Evolutionary conservation across 2,113 vertebrate species (phyloP), one percentile per base, ranked within the genome.

Genomic region (Circaetus cinerascens): DNA sequence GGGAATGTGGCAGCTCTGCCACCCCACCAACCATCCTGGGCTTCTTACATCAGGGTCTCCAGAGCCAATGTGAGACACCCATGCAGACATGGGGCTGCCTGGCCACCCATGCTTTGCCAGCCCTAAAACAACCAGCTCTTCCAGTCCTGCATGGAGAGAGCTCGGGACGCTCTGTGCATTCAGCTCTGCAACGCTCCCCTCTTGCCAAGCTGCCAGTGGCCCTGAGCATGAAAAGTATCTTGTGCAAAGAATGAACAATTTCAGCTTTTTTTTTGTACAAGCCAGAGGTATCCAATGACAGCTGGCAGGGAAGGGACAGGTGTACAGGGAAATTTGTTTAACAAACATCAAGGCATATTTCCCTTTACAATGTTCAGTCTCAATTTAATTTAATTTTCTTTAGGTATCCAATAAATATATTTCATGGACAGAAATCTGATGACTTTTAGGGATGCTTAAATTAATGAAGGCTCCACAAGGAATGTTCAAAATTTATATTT

Each of bases 141-240:
- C 46, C 53, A 69, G 20, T 23, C 46, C 34, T 34, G n/a, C 26
- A 43, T 0, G 3, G 29, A 43, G 69, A 40, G 32, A 67, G 11
- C 36, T 74, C 1, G 0, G 26, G 40, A 68, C 1, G 6, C 36
- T 48, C 53, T 2, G 0, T 1, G 18, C 29, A 26, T 34, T 88
- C 78, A 88, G 36, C 45, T 75, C 64, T 38, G 27, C 50, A 71
- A 20, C 0, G 1, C 4, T 63, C 26, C 8, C 11, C 48, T 53
- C 55, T 74, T 53, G 51, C 36, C 36, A 14, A 48, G 34, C 29
- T 40, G 34, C 46, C 51, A 41, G 19, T 1, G 0, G n/a, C 59
- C 15, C 23, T 0, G 1, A 79, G 79, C 17, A 2, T 10, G 22
- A 46, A 36, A 67, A 63, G 30, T 3, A 50, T 34, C 30, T n/a